Percentiles rank a stretch among this genome's conserved stretches.
phyloP scores from a whole-genome alignment of 2,888 invertebrate genomes.

The Lithophane ornitopus region DNA sequence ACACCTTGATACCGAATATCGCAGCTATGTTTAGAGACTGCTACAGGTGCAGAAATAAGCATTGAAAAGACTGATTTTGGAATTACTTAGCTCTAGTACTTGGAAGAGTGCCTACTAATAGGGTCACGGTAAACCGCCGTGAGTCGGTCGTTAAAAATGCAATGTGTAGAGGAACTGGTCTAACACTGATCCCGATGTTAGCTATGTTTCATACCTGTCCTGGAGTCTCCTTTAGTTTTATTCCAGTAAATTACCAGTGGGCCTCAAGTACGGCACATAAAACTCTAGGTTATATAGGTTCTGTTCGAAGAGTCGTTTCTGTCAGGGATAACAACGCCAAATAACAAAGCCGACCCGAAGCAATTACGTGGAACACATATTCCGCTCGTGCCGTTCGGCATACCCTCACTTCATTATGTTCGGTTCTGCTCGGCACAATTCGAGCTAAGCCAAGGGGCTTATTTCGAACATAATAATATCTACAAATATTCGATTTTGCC shows the following conservation, averaged over 20 bases:
- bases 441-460: not conserved
- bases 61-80: not conserved
- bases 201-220: not conserved
- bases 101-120: not conserved
- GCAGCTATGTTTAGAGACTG: too few species aligned
- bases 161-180: not conserved
- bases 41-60: too few species aligned
- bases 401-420: not conserved
- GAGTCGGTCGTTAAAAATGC: constrained; percentile 16
- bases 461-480: not conserved
- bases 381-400: not conserved
- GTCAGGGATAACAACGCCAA: too few species aligned
- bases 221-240: not conserved
- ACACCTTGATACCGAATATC: too few species aligned
- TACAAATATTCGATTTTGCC: not conserved
- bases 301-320: not conserved
- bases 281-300: not conserved
- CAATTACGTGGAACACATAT: not conserved
- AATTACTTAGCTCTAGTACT: not conserved
- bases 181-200: not conserved
- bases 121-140: not conserved
- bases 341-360: not conserved
- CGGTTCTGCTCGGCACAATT: not conserved
- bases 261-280: not conserved
- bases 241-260: not conserved